Percentiles rank a stretch among this genome's conserved stretches.
Conservation (phyloP, 2,888 invertebrate species). For the Papilio demoleus region DNA sequence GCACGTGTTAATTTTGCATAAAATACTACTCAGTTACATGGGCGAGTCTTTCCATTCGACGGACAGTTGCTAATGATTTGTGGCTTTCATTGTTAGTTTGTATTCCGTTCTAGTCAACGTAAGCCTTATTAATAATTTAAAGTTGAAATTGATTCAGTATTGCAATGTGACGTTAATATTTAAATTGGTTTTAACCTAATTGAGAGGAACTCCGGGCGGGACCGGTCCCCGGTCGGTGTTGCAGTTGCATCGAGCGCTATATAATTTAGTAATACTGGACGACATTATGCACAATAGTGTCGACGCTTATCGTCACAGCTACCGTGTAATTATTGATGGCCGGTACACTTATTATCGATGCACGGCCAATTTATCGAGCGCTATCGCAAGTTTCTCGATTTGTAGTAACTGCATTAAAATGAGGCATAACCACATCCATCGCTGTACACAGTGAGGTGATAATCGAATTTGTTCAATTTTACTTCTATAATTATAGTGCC, state of each 20-base stretch:
- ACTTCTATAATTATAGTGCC: slow-evolving; percentile 61
- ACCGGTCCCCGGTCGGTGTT: slow-evolving; percentile 53
- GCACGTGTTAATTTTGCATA: not conserved
- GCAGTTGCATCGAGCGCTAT: slow-evolving; percentile 50
- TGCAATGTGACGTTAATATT: slow-evolving; percentile 17
- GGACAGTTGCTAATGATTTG: not conserved
- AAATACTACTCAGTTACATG: not conserved
- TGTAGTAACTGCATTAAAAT: slow-evolving; percentile 70
- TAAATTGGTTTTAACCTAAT: slow-evolving; percentile 34
- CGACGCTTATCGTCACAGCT: slow-evolving; percentile 69
- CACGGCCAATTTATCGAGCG: slow-evolving; percentile 58
- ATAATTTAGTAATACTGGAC: slow-evolving; percentile 76
- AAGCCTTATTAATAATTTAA: slow-evolving; percentile 7
- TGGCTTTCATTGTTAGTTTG: slow-evolving; percentile 4
- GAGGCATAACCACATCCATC: slow-evolving; percentile 66
- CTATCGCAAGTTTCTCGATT: slow-evolving; percentile 68
- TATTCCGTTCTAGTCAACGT: not conserved
- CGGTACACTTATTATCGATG: slow-evolving; percentile 64
- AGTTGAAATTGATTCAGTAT: not conserved
- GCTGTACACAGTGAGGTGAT: slow-evolving; percentile 47
- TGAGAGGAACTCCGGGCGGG: slow-evolving; percentile 44
- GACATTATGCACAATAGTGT: slow-evolving; percentile 78
- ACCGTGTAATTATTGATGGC: slow-evolving; percentile 73
- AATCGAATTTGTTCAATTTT: slow-evolving; percentile 69
- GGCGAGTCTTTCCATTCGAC: not conserved